These are phyloP conservation scores for Phytoseiulus persimilis DNA, from an alignment of 2,888 invertebrate genomes.

Conservation along the genomic window DNA sequence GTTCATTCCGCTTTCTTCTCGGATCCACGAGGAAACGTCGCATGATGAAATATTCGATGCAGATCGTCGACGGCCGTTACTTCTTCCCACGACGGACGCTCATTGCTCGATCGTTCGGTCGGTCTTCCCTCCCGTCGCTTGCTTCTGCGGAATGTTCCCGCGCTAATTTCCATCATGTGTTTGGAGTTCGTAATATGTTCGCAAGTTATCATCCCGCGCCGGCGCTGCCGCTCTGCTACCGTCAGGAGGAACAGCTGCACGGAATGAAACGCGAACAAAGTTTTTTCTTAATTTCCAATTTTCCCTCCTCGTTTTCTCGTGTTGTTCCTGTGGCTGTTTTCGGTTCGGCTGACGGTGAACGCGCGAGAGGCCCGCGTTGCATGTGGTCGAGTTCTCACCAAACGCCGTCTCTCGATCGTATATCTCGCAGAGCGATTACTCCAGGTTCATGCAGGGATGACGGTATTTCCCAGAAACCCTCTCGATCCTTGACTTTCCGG, in stretches of 20 bases:
- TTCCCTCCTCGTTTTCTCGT: not conserved
- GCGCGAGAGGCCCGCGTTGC: not conserved
- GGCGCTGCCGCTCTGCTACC: not conserved
- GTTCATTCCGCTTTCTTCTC: not conserved
- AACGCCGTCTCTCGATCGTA: not conserved
- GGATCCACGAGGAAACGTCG: not conserved
- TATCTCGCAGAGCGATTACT: too few relatives aligned
- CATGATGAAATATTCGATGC: not conserved
- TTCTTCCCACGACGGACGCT: not conserved
- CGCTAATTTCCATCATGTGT: not conserved
- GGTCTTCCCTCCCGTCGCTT: not conserved
- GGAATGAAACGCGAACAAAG: not conserved
- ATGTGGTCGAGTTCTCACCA: not conserved
- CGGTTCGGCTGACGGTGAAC: not conserved
- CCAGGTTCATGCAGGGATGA: too few relatives aligned
- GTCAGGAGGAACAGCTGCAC: not conserved
- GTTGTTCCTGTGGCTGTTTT: not conserved
- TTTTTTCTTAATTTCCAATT: not conserved
- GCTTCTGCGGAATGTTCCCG: not conserved
- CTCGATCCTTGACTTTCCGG: too few relatives aligned
- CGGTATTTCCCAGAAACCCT: too few relatives aligned
- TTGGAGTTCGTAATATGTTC: constrained; percentile 5
- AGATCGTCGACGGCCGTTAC: not conserved
- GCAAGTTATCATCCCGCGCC: not conserved
- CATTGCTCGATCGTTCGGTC: not conserved